Conservation (phyloP, 2,113 vertebrate species). For the Tragelaphus buxtoni region DNA sequence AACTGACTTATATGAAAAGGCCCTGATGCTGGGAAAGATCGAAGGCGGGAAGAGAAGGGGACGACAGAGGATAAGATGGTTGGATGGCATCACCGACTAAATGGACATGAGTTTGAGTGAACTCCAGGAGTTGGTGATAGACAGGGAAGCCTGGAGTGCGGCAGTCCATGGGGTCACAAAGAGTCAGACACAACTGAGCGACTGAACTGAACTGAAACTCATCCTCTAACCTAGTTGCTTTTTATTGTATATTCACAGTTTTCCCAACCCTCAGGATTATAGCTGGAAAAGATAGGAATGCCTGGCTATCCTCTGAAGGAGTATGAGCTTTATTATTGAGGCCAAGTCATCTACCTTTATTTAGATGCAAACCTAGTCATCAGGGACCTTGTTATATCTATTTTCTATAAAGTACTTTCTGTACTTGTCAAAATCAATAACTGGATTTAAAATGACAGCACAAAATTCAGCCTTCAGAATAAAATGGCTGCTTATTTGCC, state of each 20-base stretch:
- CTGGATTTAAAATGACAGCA: slow-evolving; percentile 1
- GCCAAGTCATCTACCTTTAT: not conserved
- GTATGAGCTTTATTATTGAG: not conserved
- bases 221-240: not conserved
- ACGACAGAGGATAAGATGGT: not conserved
- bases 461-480: slow-evolving; percentile 30
- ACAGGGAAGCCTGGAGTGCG: accelerated
- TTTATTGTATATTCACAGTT: not conserved
- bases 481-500: not conserved
- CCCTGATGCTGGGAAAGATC: not conserved
- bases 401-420: slow-evolving; percentile 8
- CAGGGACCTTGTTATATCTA: not conserved
- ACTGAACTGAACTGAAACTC: not conserved
- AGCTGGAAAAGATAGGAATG: not conserved
- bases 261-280: not conserved
- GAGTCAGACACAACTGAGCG: not conserved
- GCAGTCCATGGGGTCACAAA: not conserved
- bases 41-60: not conserved
- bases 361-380: slow-evolving; percentile 3
- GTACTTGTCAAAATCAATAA: slow-evolving; percentile 38
- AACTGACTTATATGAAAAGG: not conserved
- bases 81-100: not conserved
- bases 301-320: not conserved
- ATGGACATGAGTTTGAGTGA: not conserved
- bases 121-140: not conserved